Conservation (phyloP, 2,888 invertebrate genomes). For the Sisyra nigra region DNA sequence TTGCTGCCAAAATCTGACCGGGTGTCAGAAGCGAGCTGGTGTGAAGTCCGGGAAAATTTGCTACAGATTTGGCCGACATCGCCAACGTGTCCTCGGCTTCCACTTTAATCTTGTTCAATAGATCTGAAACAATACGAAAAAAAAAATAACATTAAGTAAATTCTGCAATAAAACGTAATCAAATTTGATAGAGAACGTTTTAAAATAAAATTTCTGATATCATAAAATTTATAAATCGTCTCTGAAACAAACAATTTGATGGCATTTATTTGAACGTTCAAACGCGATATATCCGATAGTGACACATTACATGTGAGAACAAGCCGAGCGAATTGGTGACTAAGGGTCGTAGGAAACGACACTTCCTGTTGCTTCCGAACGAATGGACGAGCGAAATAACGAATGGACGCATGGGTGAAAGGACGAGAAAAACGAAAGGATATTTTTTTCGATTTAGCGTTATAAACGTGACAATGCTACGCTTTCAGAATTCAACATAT, state of each 20-base stretch:
- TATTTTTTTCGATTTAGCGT: no score
- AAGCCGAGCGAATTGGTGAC: neutral
- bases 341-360: neutral
- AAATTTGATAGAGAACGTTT: neutral
- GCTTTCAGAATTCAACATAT: no score
- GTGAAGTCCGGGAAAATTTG: constrained; percentile 34
- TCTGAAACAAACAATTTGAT: no score
- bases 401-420: no score
- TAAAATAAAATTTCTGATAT: no score
- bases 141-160: neutral
- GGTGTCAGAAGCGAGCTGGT: constrained; percentile 30
- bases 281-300: neutral
- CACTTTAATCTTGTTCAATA: constrained; percentile 24
- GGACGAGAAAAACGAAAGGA: no score
- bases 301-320: neutral
- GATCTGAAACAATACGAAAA: neutral
- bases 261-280: no score
- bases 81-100: constrained; percentile 40
- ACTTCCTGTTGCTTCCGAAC: constrained; percentile 1
- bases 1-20: constrained; percentile 31
- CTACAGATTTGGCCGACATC: constrained; percentile 35
- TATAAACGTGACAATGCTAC: no score
- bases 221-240: no score
- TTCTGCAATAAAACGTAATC: neutral
- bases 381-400: neutral